Evolutionary conservation across 2,113 vertebrate species (phyloP).

Genomic region (Rostratula benghalensis): DNA sequence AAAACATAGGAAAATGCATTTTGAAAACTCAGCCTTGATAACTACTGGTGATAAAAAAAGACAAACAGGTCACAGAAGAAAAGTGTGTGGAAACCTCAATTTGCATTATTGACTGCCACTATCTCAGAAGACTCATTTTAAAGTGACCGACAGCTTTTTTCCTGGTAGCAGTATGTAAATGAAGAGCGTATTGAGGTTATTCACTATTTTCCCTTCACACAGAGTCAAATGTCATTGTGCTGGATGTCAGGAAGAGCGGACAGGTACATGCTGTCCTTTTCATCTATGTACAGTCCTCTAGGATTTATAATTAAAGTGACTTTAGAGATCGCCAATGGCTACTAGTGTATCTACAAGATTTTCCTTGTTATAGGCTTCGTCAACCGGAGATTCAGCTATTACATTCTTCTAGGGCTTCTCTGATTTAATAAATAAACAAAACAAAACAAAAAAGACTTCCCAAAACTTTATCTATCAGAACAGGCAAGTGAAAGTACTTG

Average conservation of each 20-base stretch:
- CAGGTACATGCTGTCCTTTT: not conserved
- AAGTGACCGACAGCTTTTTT: not conserved
- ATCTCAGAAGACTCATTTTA: conserved; percentile 20
- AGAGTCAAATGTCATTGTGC: not conserved
- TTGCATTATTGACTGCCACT: conserved; percentile 36
- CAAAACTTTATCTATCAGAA: not conserved
- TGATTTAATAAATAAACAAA: not conserved
- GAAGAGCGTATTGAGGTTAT: not conserved
- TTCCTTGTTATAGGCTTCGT: not conserved
- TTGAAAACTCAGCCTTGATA: conserved; percentile 26
- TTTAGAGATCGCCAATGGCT: not conserved
- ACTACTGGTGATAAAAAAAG: conserved; percentile 11
- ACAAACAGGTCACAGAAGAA: not conserved
- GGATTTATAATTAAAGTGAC: not conserved
- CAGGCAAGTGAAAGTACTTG: not conserved
- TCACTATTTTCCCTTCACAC: not conserved
- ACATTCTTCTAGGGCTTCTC: not conserved
- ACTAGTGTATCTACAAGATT: not conserved
- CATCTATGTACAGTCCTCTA: not conserved
- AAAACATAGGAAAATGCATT: not conserved
- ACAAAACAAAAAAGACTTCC: not conserved
- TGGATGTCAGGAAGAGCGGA: not conserved
- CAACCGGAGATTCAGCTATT: not conserved
- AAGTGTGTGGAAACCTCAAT: not conserved
- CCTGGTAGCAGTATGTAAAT: not conserved